Evolutionary conservation across 1,140 invertebrate genomes (phyloP).

Genomic region (Atta texana): DNA sequence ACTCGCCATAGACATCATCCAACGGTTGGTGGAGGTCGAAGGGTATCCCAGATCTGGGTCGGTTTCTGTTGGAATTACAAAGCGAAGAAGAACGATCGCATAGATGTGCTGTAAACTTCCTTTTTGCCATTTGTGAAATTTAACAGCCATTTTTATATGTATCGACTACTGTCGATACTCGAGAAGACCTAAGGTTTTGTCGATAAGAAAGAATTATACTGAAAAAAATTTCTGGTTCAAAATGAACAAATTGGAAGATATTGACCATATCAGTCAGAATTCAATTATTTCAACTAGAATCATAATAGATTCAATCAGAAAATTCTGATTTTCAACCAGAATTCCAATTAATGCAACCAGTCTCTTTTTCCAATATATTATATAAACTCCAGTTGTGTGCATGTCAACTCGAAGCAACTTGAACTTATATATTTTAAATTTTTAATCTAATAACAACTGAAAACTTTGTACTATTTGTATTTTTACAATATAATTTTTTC

Average conservation of each 20-base stretch:
- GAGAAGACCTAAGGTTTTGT: neutral
- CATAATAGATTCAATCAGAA: too few relatives aligned
- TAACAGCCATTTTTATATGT: neutral
- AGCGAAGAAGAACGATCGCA: constrained; percentile 30
- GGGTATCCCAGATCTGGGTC: constrained; percentile 68
- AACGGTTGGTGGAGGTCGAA: constrained; percentile 65
- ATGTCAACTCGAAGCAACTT: neutral
- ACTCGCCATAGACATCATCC: constrained; percentile 57
- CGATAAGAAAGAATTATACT: neutral
- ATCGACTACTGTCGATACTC: neutral
- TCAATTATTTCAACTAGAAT: too few relatives aligned
- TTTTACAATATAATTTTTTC: neutral
- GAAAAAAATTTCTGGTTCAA: too few relatives aligned
- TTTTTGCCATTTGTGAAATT: constrained; percentile 26
- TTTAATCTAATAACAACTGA: neutral
- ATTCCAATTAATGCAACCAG: too few relatives aligned
- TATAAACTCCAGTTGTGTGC: neutral
- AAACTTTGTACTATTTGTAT: neutral
- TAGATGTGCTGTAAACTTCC: constrained; percentile 12
- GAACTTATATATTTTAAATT: neutral
- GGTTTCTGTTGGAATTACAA: constrained; percentile 43
- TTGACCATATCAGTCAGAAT: too few relatives aligned
- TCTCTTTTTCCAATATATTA: too few relatives aligned
- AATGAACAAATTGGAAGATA: too few relatives aligned
- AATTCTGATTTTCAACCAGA: too few relatives aligned